Evolutionary conservation across 2,797 vertebrate genomes (phyloP).

Genomic region (Syncerus caffer): DNA sequence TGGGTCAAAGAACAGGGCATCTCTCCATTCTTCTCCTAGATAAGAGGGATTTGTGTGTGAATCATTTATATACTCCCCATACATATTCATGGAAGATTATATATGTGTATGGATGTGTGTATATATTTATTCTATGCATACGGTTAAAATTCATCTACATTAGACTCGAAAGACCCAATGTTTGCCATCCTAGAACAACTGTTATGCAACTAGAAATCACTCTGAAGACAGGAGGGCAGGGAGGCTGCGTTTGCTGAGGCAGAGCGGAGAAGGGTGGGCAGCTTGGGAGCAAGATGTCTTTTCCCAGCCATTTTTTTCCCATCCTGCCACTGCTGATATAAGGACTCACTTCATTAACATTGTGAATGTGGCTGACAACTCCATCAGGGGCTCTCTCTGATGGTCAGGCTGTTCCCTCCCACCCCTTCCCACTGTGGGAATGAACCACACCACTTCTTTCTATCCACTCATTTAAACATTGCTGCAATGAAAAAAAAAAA

Average conservation of each 20-base stretch:
- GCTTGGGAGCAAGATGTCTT: background rate
- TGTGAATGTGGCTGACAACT: background rate
- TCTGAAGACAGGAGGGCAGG: background rate
- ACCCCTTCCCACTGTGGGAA: background rate
- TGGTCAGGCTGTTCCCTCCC: background rate
- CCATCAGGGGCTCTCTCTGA: background rate
- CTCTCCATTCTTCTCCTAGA: constrained; percentile 5
- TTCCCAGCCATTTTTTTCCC: background rate
- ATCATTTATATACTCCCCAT: constrained; percentile 32
- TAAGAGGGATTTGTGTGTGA: background rate
- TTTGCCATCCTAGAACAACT: background rate
- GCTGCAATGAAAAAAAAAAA: background rate
- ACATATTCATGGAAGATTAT: constrained; percentile 57
- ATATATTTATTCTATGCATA: constrained; percentile 25
- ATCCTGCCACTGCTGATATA: background rate
- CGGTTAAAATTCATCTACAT: constrained; percentile 42
- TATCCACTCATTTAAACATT: background rate
- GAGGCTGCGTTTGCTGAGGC: background rate
- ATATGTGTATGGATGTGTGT: background rate
- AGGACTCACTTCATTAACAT: background rate
- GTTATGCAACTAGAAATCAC: background rate
- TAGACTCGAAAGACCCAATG: constrained; percentile 35
- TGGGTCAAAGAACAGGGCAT: constrained; percentile 4
- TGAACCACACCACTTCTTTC: background rate
- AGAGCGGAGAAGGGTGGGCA: background rate